Evolutionary conservation across 1,140 invertebrate species (phyloP).

Genomic region (Drosophila albomicans): DNA sequence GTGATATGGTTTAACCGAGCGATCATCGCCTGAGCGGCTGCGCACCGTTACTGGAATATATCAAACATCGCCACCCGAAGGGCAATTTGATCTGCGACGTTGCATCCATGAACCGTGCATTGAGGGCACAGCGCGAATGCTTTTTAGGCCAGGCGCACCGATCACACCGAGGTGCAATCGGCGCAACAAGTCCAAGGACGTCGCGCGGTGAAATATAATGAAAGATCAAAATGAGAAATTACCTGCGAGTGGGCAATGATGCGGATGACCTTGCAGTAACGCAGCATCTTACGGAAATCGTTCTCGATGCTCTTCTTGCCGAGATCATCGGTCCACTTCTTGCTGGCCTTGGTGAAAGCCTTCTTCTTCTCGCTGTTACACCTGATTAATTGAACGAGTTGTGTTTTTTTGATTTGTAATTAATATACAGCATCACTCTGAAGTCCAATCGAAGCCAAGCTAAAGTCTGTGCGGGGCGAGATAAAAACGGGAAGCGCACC

Average conservation of each 20-base stretch:
- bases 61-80: conserved; percentile 86
- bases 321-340: conserved; percentile 99
- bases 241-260: conserved; percentile 99
- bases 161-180: conserved; percentile 43
- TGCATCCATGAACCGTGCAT: conserved; percentile 85
- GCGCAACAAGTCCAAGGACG: conserved; percentile 79
- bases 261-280: conserved; percentile 98
- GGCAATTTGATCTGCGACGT: conserved; percentile 87
- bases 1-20: conserved; percentile 90
- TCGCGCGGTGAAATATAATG: conserved; percentile 49
- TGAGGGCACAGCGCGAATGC: conserved; percentile 79
- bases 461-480: conserved; percentile 57
- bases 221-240: conserved; percentile 56
- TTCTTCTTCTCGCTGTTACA: conserved; percentile 99
- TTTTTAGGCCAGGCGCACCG: conserved; percentile 80
- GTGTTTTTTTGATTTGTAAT: conserved; percentile 32
- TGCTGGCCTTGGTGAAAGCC: conserved; percentile 99
- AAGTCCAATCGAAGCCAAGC: conserved; percentile 16
- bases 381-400: conserved; percentile 87
- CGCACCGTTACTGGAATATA: conserved; percentile 90
- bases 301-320: conserved; percentile 98
- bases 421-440: conserved; percentile 15
- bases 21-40: conserved; percentile 89
- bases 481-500: conserved; percentile 79
- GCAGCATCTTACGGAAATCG: conserved; percentile 98